These are phyloP conservation scores for Malthinus flaveolus DNA, from an alignment of 2,888 invertebrate species.

Conservation along the genomic window DNA sequence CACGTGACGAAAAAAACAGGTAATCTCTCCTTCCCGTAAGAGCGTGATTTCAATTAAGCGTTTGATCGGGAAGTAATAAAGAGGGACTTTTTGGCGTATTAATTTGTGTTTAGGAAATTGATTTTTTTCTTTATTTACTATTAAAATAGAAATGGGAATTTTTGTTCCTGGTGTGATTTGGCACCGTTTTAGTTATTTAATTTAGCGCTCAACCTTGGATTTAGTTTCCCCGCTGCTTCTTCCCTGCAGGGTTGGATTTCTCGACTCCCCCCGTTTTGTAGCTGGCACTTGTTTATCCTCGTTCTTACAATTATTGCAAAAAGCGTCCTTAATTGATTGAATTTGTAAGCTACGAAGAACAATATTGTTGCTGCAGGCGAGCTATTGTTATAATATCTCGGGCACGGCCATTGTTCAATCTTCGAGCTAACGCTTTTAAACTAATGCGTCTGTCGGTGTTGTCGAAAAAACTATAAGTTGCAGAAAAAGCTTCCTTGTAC, in stretches of 20 bases:
- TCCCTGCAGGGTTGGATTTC: conserved; percentile 19
- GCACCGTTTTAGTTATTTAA: neutral
- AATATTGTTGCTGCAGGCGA: conserved; percentile 17
- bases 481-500: conserved; percentile 16
- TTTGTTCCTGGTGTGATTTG: neutral
- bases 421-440: conserved; percentile 20
- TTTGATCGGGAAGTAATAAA: neutral
- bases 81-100: neutral
- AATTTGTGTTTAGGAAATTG: neutral
- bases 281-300: conserved; percentile 17
- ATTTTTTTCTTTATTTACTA: neutral
- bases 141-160: neutral
- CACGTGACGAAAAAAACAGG: neutral
- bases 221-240: neutral
- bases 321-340: conserved; percentile 26
- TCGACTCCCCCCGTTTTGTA: neutral
- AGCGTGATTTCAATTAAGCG: neutral
- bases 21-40: no score
- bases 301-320: conserved; percentile 21
- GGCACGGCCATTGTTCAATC: conserved; percentile 10
- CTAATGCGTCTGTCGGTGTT: conserved; percentile 22
- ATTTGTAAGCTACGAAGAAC: conserved; percentile 22
- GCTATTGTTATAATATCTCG: conserved; percentile 15
- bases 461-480: conserved; percentile 17
- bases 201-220: conserved; percentile 5